Base-by-base conservation (phyloP, 2,797 vertebrate species). In the Mormyrus proboscirostris region DNA sequence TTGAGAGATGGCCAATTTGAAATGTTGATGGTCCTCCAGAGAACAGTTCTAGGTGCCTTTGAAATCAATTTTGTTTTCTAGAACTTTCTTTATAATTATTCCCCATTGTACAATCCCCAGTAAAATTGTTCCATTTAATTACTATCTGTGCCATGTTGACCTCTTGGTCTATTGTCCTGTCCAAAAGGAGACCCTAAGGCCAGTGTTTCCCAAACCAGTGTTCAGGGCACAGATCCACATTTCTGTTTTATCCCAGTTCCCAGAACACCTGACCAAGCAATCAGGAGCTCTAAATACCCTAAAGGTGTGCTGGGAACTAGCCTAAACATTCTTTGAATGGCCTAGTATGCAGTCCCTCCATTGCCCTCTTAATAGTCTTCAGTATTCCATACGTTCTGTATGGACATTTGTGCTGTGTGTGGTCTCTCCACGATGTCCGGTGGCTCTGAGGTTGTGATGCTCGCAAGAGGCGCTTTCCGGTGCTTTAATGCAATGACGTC, bases 311-410 rank as follows among this genome's bases (percentile, higher is more conserved):
- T 22, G 57, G 57, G n/a, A 59, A 59, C 57, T 12, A 50, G 10
- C 82, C 47, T 50, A 10, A 84, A 84, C 44, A 22, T 51, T 50
- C 10, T 50, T 53, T 29, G n/a, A 25, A 29, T 2, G 69, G 2
- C 47, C 7, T 50, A 14, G 2, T 4, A 65, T 29, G 9, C n/a
- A 85, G 91, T 79, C 38, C 73, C 16, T 41, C 73, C 38, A 8
- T 44, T 44, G 7, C 2, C 16, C 38, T 16, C 1, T 16, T 76
- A 16, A 73, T 73, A 19, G 33, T 41, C 14, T 94, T 91, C 90
- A 92, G 90, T 91, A 93, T 91, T 91, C 93, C 91, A 50, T 22
- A 22, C 22, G 33, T 50, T 49, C 9, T 84, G 19, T 25, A 47
- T 84, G 12, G 51, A 49, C 44, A 19, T 22, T 19, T 47, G 76